Evolutionary conservation across 1,140 invertebrate species (phyloP), one percentile per base, ranked within the genome.

Genomic region (Parasteatoda tepidariorum): DNA sequence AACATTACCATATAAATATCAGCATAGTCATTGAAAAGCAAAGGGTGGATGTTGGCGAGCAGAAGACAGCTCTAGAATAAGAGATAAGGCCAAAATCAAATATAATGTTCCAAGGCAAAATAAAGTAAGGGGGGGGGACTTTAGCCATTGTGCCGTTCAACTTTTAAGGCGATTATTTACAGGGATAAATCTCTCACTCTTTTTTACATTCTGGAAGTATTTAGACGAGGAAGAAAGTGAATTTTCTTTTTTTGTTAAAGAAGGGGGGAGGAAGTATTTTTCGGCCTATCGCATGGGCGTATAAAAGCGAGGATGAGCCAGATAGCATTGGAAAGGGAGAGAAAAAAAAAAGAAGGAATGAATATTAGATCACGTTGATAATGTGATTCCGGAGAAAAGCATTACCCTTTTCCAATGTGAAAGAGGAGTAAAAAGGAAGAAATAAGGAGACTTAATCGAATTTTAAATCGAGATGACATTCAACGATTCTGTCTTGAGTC

Each of bases 1-100:
- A 48, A 76, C 61, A 76, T 76, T 76, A 76, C 61, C 74, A 76
- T 76, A 76, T 76, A 76, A 76, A 76, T 76, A 76, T 76, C 54
- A 48, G n/a, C 74, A 64, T 76, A 57, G 61, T 76, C 26, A 41
- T 76, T 48, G n/a, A n/a, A n/a, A n/a, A n/a, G n/a, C n/a, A n/a
- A n/a, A n/a, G n/a, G n/a, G 59, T 48, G 66, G 38, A 26, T 5
- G 7, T 18, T 3, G 38, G 24, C 2, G 13, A 54, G 28, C 15
- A 34, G 55, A 31, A 18, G 30, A 18, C 30, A 18, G 61, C 13
- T 26, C 9, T 2, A 28, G 55, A 74, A 41, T 61, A 41, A 74
- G 71, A 74, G 71, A 74, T 74, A 62, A 62, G 71, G 57, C 66
- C 31, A 74, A 61, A 59, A 74, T 34, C 54, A 74, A 74, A 74